phyloP scores from a whole-genome alignment of 2,888 invertebrate species.

The Dasypolia templi region DNA sequence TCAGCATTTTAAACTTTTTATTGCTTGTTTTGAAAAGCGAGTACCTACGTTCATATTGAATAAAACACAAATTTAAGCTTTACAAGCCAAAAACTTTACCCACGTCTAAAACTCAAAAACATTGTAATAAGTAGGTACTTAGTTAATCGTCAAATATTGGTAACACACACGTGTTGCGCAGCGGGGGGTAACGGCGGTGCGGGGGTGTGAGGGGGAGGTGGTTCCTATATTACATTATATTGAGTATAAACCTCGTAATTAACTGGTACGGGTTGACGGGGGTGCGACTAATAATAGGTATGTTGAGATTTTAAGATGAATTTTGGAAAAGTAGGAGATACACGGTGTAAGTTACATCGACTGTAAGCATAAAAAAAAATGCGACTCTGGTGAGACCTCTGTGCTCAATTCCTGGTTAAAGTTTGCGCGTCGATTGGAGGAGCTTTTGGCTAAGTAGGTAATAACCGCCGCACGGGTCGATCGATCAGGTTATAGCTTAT shows the following conservation, averaged over 20 bases:
- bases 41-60: too few species aligned
- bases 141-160: slow-evolving; percentile 54
- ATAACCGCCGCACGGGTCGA: too few species aligned
- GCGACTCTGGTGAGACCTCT: too few species aligned
- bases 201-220: slow-evolving; percentile 52
- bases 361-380: neutral
- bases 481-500: too few species aligned
- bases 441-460: too few species aligned
- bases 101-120: slow-evolving; percentile 17
- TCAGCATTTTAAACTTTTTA: too few species aligned
- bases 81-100: neutral
- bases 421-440: too few species aligned
- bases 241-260: slow-evolving; percentile 81
- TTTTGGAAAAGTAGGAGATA: slow-evolving; percentile 6
- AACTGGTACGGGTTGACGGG: slow-evolving; percentile 69
- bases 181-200: slow-evolving; percentile 64
- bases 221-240: slow-evolving; percentile 68
- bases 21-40: too few species aligned
- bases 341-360: neutral
- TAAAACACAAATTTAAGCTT: too few species aligned
- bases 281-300: slow-evolving; percentile 51
- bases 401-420: too few species aligned
- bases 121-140: slow-evolving; percentile 37
- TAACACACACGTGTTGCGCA: slow-evolving; percentile 69
- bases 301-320: slow-evolving; percentile 17